These are phyloP conservation scores for Anser cygnoides DNA, from an alignment of 2,113 vertebrate genomes.

Conservation along the genomic window DNA sequence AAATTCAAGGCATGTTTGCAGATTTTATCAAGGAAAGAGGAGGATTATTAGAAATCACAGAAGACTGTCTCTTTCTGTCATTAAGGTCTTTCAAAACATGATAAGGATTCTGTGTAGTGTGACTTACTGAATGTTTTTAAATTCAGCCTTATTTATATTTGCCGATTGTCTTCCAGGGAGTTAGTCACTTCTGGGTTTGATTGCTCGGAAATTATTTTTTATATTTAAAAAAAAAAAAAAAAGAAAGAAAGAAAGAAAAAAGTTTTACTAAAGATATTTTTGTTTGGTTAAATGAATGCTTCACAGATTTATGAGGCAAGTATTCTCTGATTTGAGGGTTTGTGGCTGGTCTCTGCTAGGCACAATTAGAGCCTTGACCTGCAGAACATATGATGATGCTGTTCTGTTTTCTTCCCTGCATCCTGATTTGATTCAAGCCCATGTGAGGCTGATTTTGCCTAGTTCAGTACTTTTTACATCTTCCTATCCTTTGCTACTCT, in stretches of 20 bases:
- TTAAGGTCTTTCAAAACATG: not conserved
- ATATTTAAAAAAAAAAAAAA: not conserved
- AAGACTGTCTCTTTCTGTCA: not conserved
- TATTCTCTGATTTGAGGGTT: not conserved
- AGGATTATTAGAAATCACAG: not conserved
- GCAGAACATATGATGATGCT: not conserved
- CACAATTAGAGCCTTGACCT: not conserved
- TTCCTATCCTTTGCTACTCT: not conserved
- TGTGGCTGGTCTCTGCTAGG: not conserved
- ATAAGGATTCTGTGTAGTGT: not conserved
- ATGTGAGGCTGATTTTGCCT: not conserved
- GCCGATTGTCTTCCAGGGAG: rapidly evolving
- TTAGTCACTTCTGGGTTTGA: not conserved
- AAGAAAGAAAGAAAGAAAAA: not conserved
- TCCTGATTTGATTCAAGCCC: not conserved
- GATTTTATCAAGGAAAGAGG: not conserved
- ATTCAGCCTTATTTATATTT: not conserved
- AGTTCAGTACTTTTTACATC: not conserved
- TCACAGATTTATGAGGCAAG: not conserved
- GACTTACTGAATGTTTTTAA: not conserved
- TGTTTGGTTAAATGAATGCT: not conserved
- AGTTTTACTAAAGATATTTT: not conserved
- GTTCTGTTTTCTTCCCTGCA: not conserved
- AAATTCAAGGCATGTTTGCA: not conserved
- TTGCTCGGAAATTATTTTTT: not conserved